A percentile compares a stretch with the other conserved stretches of the same genome.
These are phyloP conservation scores for Caerostris darwini DNA, from an alignment of 1,140 invertebrate genomes.

Conservation along the genomic window DNA sequence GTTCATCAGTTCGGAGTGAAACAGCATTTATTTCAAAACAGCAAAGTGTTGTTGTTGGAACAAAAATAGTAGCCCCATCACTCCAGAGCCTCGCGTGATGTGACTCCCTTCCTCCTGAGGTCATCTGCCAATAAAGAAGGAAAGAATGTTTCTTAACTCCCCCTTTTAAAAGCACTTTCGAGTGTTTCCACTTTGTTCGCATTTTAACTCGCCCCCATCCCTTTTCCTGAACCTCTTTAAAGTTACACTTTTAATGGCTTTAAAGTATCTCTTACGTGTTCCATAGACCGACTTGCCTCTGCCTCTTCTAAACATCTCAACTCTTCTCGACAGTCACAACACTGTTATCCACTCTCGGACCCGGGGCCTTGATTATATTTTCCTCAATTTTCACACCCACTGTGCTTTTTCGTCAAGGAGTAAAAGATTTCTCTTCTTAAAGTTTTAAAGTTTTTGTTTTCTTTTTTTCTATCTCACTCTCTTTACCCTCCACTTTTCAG, in stretches of 20 bases:
- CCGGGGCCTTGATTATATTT: conserved; percentile 68
- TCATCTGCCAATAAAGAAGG: conserved; percentile 22
- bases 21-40: not conserved
- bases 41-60: conserved; percentile 17
- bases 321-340: conserved; percentile 65
- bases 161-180: conserved; percentile 75
- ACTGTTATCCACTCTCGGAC: conserved; percentile 73
- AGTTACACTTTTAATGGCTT: conserved; percentile 75
- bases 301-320: not conserved
- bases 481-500: not conserved
- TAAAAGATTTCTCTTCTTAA: not conserved
- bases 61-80: not conserved
- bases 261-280: conserved; percentile 68
- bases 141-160: not conserved
- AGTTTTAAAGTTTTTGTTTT: conserved; percentile 1
- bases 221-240: conserved; percentile 27
- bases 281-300: not conserved
- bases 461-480: not conserved
- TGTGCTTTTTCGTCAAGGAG: not conserved
- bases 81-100: not conserved
- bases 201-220: conserved; percentile 65
- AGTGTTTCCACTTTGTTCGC: conserved; percentile 74
- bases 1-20: not conserved
- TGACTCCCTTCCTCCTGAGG: not conserved
- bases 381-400: conserved; percentile 51